Base-by-base conservation (phyloP, 2,797 vertebrate genomes). In the Rousettus madagascariensis region DNA sequence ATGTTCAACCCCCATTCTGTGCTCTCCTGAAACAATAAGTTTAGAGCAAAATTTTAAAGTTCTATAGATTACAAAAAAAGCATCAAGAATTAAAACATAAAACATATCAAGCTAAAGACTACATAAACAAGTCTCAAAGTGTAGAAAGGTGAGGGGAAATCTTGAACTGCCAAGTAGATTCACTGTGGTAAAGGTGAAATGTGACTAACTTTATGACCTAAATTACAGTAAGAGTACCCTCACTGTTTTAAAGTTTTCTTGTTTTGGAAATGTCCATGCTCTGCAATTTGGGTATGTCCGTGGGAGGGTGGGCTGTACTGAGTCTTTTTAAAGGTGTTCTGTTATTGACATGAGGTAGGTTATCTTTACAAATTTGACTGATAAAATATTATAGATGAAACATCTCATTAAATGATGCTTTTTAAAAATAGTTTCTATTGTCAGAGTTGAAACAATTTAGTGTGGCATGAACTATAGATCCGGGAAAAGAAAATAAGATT, bases 11-110 rank as follows among this genome's bases (percentile, higher is more conserved):
- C 95, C 97, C 86, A 95, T 92, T 77, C 65, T 93, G 17, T 86
- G 78, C 15, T 98, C 96, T 85, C 98, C 98, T 98, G 90, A 91
- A 97, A 97, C 77, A 97, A 38, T 78, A 63, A 51, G 12, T 86
- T 95, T 83, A 85, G 12, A 83, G 61, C 68, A 94, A 72, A 84
- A 53, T 33, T 53, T 71, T 66, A 57, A 75, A 24, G 8, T 85
- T 86, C 19, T 88, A 87, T 38, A 94, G 61, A 90, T 83, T 46
- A 88, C 10, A 20, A 87, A 90, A 46, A 93, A 93, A 87, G 49
- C 71, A 96, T 59, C 22, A 86, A 82, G 2, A 13, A 82, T 88
- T 95, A 38, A 88, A 88, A 77, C 63, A 53, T 51, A 41, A 88
- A 71, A 38, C 16, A 33, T 61, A 61, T 53, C 33, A 59, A 72